Evolutionary conservation across 1,140 invertebrate genomes (phyloP).

Genomic region (Melipona quadrifasciata): DNA sequence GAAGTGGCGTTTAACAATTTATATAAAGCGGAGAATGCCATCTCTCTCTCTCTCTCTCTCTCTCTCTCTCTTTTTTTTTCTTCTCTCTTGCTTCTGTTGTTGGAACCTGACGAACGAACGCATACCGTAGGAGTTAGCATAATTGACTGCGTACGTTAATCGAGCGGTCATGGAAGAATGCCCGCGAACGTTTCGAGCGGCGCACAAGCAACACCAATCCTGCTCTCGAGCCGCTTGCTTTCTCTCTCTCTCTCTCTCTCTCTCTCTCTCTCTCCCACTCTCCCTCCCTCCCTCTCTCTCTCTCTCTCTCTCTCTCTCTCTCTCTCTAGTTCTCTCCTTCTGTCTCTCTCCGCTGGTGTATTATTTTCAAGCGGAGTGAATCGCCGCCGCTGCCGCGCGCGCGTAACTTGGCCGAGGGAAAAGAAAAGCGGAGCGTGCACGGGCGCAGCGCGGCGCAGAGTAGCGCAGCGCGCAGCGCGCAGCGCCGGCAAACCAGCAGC

Average conservation of each 20-base stretch:
- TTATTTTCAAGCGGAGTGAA: slow-evolving; percentile 58
- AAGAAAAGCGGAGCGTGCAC: slow-evolving; percentile 40
- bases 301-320: neutral
- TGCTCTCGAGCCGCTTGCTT: neutral
- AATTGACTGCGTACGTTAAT: slow-evolving; percentile 68
- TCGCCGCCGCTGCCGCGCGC: slow-evolving; percentile 13
- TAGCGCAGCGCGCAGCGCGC: slow-evolving; percentile 37
- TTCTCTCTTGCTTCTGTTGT: neutral
- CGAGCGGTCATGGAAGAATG: slow-evolving; percentile 61
- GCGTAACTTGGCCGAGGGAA: slow-evolving; percentile 9
- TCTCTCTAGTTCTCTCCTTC: neutral
- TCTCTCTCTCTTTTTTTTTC: neutral
- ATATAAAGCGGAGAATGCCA: slow-evolving; percentile 35
- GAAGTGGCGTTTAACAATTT: slow-evolving; percentile 43
- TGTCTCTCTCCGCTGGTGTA: slow-evolving; percentile 3
- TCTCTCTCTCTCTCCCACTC: neutral
- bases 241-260: neutral
- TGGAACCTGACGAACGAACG: slow-evolving; percentile 36
- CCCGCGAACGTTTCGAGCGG: slow-evolving; percentile 51
- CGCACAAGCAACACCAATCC: slow-evolving; percentile 1
- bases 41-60: neutral
- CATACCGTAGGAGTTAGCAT: slow-evolving; percentile 58
- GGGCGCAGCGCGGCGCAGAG: slow-evolving; percentile 11
- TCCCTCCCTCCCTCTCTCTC: neutral
- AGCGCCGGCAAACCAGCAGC: slow-evolving; percentile 36